phyloP scores from a whole-genome alignment of 1,140 invertebrate genomes.

The Drosophila pectinifera region DNA sequence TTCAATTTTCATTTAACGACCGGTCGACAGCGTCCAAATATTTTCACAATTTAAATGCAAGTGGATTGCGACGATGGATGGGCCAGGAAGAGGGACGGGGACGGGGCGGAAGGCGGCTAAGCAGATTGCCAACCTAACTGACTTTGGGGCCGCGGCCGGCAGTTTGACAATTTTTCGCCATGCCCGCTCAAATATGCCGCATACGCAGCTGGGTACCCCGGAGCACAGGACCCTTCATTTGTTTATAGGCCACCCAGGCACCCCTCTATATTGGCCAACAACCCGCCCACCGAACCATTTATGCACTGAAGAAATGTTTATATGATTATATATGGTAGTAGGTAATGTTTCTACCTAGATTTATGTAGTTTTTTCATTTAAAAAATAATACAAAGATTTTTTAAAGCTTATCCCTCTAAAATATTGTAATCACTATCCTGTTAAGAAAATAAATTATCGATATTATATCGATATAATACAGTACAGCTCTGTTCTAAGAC shows the following conservation, averaged over 20 bases:
- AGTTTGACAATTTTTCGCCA: conserved; percentile 77
- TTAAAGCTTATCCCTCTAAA: too few relatives aligned
- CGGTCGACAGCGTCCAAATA: conserved; percentile 56
- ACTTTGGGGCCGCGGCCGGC: conserved; percentile 70
- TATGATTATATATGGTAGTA: too few relatives aligned
- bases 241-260: conserved; percentile 47
- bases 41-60: conserved; percentile 80
- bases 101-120: conserved; percentile 44
- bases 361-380: too few relatives aligned
- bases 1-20: conserved; percentile 65
- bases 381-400: too few relatives aligned
- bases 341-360: too few relatives aligned
- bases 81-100: neutral
- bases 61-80: conserved; percentile 40
- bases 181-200: conserved; percentile 71
- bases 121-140: conserved; percentile 73
- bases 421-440: too few relatives aligned
- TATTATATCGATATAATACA: too few relatives aligned
- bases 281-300: neutral
- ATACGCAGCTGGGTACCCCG: conserved; percentile 69
- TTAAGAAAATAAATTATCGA: neutral
- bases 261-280: conserved; percentile 1
- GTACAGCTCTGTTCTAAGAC: too few relatives aligned
- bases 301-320: neutral
- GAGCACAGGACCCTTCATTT: conserved; percentile 64